A percentile compares a stretch with the other conserved stretches of the same genome.
These are phyloP conservation scores for Alloscopus bannaensis DNA, from an alignment of 2,888 invertebrate species.

Conservation along the genomic window DNA sequence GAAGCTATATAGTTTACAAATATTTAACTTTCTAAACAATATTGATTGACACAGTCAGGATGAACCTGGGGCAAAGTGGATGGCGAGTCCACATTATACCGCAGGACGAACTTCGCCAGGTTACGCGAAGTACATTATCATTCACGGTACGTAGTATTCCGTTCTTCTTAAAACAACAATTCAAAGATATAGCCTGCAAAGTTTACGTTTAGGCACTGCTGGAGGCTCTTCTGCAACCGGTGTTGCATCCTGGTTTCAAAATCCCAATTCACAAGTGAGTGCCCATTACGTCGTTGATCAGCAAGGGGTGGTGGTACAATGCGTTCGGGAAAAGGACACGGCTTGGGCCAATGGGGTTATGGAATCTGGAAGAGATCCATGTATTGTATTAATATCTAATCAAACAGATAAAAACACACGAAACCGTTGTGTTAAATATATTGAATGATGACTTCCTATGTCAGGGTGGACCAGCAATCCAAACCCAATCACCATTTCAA, in stretches of 20 bases:
- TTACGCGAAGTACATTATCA: conserved; percentile 57
- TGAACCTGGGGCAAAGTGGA: conserved; percentile 62
- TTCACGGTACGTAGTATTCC: conserved; percentile 55
- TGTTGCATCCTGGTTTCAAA: conserved; percentile 67
- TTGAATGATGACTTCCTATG: background rate
- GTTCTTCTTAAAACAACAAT: too few species aligned
- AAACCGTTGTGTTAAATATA: background rate
- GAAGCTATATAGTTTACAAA: too few species aligned
- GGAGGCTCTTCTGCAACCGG: conserved; percentile 60
- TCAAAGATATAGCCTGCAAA: background rate
- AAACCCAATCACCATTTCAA: conserved; percentile 67
- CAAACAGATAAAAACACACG: too few species aligned
- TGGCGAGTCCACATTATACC: conserved; percentile 58
- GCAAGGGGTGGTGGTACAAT: conserved; percentile 66
- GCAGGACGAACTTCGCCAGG: conserved; percentile 50
- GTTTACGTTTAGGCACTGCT: conserved; percentile 50
- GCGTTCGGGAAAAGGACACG: conserved; percentile 55
- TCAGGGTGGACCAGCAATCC: conserved; percentile 11
- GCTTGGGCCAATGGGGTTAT: conserved; percentile 70
- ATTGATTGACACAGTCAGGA: conserved; percentile 47
- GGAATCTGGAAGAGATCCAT: conserved; percentile 67
- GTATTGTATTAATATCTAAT: conserved; percentile 44
- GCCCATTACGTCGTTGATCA: conserved; percentile 68
- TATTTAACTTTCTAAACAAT: too few species aligned
- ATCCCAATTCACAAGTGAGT: conserved; percentile 59